A percentile compares a stretch with the other conserved stretches of the same genome.
phyloP scores from a whole-genome alignment of 2,797 vertebrate species.

The Pachyuromys duprasi region DNA sequence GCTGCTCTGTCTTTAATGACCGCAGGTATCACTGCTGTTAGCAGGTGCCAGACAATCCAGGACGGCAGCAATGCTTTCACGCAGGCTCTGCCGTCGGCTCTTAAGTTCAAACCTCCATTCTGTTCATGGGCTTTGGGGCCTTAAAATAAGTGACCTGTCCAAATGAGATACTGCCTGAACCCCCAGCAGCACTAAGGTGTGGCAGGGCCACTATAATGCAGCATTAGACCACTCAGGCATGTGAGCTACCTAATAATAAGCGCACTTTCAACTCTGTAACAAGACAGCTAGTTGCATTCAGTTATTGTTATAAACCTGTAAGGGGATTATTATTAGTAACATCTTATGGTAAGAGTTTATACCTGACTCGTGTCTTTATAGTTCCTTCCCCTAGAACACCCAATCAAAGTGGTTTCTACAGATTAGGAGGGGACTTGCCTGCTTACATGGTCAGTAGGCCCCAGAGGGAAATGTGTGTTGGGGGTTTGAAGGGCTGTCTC shows the following conservation, averaged over 20 bases:
- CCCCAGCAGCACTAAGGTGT: neutral
- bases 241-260: conserved; percentile 29
- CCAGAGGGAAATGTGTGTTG: neutral
- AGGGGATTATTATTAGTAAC: conserved; percentile 28
- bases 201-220: neutral
- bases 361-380: neutral
- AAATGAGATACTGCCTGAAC: neutral
- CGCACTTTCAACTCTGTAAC: neutral
- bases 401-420: conserved; percentile 31
- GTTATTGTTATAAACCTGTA: neutral
- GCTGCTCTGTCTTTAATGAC: neutral
- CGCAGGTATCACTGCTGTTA: neutral
- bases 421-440: neutral
- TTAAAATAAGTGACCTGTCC: neutral
- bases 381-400: neutral
- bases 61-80: neutral
- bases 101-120: conserved; percentile 1
- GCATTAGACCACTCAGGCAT: neutral
- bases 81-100: neutral
- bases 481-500: neutral
- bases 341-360: conserved; percentile 16
- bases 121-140: neutral
- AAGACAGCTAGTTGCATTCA: conserved; percentile 51
- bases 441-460: neutral
- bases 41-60: neutral